A percentile compares a stretch with the other conserved stretches of the same genome.
Evolutionary conservation across 2,113 vertebrate species (phyloP).

Genomic region (Philantomba maxwellii): DNA sequence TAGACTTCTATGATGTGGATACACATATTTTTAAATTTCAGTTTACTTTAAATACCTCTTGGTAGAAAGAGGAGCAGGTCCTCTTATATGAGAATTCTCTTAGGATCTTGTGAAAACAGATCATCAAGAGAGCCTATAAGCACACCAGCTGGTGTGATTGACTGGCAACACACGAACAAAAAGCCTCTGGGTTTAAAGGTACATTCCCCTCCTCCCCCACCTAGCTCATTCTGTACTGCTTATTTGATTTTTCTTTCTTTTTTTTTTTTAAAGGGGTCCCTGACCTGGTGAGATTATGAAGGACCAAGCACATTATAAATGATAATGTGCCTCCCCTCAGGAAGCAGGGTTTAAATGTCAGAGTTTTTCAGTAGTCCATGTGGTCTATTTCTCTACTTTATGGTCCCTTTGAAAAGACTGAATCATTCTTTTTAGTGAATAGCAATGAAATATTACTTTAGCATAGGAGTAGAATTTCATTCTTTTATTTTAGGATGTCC

Average conservation of each 20-base stretch:
- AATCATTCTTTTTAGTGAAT: background rate
- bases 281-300: constrained; percentile 19
- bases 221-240: background rate
- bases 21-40: background rate
- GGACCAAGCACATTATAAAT: constrained; percentile 39
- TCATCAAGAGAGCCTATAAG: constrained; percentile 5
- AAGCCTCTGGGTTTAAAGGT: constrained; percentile 37
- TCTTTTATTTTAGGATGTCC: background rate
- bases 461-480: constrained; percentile 7
- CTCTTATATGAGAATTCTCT: constrained; percentile 43
- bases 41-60: background rate
- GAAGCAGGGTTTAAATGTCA: constrained; percentile 48
- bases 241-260: background rate
- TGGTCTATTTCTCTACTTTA: constrained; percentile 56
- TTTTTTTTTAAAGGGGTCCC: background rate
- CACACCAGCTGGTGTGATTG: constrained; percentile 39
- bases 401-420: constrained; percentile 53
- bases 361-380: constrained; percentile 42
- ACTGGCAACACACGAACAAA: constrained; percentile 34
- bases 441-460: constrained; percentile 51
- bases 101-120: constrained; percentile 42
- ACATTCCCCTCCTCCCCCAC: background rate
- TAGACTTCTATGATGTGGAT: background rate
- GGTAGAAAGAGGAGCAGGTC: background rate
- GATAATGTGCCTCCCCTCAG: constrained; percentile 46